A percentile compares a stretch with the other conserved stretches of the same genome.
phyloP scores from a whole-genome alignment of 2,797 vertebrate species.

The Fundulus diaphanus region DNA sequence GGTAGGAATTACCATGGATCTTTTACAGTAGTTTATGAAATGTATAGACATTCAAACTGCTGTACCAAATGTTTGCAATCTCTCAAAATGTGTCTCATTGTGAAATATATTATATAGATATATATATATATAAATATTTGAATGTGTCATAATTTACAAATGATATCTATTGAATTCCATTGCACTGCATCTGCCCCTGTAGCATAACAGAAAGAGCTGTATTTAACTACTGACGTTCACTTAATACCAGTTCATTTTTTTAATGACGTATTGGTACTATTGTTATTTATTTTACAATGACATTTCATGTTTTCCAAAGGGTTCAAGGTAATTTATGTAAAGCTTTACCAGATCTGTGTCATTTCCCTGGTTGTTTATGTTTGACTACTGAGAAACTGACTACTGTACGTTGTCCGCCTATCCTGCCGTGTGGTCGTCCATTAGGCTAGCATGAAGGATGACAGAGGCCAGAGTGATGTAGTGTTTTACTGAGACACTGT shows the following conservation, averaged over 20 bases:
- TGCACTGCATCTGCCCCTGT: conserved; percentile 78
- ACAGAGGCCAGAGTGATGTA: conserved; percentile 33
- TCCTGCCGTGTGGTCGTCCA: conserved; percentile 51
- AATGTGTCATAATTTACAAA: conserved; percentile 75
- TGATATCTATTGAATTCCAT: conserved; percentile 70
- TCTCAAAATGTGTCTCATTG: conserved; percentile 74
- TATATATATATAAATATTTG: conserved; percentile 70
- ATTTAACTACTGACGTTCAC: conserved; percentile 67
- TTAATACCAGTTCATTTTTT: conserved; percentile 57
- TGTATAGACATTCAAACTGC: conserved; percentile 66
- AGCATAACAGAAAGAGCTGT: conserved; percentile 75
- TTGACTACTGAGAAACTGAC: conserved; percentile 23
- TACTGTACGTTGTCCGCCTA: conserved; percentile 28
- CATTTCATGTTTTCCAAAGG: conserved; percentile 18
- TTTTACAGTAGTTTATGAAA: conserved; percentile 68
- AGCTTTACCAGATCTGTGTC: conserved; percentile 38
- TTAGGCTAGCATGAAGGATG: conserved; percentile 53
- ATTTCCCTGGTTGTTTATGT: conserved; percentile 36
- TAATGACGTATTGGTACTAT: conserved; percentile 16
- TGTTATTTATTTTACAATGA: conserved; percentile 30
- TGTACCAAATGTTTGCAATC: conserved; percentile 70
- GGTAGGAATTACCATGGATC: conserved; percentile 69
- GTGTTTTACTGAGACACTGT: conserved; percentile 28
- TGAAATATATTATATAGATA: conserved; percentile 68
- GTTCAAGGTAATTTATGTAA: conserved; percentile 43